These are phyloP conservation scores for Apamea monoglypha DNA, from an alignment of 2,888 invertebrate species.

Conservation along the genomic window DNA sequence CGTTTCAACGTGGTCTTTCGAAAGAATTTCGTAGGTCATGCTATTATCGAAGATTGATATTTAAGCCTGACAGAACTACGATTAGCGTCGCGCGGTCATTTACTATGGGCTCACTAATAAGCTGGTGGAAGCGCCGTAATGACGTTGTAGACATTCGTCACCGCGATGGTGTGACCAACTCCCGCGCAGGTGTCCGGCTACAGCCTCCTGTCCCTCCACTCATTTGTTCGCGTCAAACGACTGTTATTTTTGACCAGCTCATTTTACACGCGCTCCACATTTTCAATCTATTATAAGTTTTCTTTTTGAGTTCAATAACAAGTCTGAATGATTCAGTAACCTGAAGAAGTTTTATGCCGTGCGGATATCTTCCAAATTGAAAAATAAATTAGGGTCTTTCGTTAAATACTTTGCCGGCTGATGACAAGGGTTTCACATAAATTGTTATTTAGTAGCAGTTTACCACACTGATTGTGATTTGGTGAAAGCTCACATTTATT, in stretches of 20 bases:
- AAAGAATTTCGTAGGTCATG: constrained; percentile 29
- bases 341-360: constrained; percentile 20
- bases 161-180: constrained; percentile 63
- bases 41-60: constrained; percentile 53
- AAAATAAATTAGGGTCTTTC: constrained; percentile 32
- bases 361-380: constrained; percentile 20
- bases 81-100: constrained; percentile 60
- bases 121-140: constrained; percentile 54
- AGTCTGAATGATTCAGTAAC: constrained; percentile 43
- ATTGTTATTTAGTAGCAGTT: constrained; percentile 13
- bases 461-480: neutral
- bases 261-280: constrained; percentile 64
- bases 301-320: constrained; percentile 53
- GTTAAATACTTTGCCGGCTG: constrained; percentile 24
- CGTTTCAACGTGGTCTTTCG: constrained; percentile 5
- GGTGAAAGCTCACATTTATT: constrained; percentile 17
- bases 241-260: constrained; percentile 74
- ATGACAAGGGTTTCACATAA: constrained; percentile 37
- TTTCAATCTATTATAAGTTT: constrained; percentile 57
- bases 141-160: constrained; percentile 64
- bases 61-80: constrained; percentile 62
- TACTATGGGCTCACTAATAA: constrained; percentile 62
- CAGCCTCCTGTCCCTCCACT: constrained; percentile 70
- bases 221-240: constrained; percentile 75
- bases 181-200: constrained; percentile 72